phyloP scores from a whole-genome alignment of 2,113 vertebrate species.

The Drymodes brunneopygia region DNA sequence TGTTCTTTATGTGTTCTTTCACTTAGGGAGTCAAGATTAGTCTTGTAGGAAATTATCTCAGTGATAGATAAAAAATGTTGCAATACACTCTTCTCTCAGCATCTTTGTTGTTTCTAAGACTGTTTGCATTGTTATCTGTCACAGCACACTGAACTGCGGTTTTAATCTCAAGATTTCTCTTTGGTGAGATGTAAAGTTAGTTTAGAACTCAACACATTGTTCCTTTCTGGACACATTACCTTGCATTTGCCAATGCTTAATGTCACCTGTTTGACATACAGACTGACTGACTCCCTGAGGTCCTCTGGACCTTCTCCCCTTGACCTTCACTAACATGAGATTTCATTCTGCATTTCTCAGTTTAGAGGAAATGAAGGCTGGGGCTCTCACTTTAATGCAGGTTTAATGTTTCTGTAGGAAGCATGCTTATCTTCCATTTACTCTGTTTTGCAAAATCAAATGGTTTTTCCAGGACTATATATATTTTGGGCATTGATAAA shows the following conservation, averaged over 20 bases:
- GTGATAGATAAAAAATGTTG: not conserved
- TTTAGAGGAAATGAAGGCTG: not conserved
- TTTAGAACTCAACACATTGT: not conserved
- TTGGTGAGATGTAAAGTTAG: not conserved
- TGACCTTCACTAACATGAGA: not conserved
- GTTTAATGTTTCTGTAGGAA: not conserved
- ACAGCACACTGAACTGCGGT: not conserved
- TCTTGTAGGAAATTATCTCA: not conserved
- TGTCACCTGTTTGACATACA: not conserved
- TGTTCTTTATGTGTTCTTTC: not conserved
- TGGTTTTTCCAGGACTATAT: not conserved
- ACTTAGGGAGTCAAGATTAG: not conserved
- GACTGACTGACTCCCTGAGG: not conserved
- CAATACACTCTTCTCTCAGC: not conserved
- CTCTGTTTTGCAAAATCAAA: not conserved
- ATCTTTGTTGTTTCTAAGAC: not conserved
- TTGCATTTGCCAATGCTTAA: not conserved
- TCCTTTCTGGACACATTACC: not conserved
- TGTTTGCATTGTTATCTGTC: not conserved
- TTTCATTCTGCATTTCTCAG: not conserved
- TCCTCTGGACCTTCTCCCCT: not conserved
- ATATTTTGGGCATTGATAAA: not conserved
- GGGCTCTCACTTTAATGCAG: not conserved
- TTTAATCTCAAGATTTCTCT: not conserved
- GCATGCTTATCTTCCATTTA: not conserved